Percentiles rank a stretch among this genome's conserved stretches.
phyloP scores from a whole-genome alignment of 2,888 invertebrate genomes.

The Pyrgus malvae region DNA sequence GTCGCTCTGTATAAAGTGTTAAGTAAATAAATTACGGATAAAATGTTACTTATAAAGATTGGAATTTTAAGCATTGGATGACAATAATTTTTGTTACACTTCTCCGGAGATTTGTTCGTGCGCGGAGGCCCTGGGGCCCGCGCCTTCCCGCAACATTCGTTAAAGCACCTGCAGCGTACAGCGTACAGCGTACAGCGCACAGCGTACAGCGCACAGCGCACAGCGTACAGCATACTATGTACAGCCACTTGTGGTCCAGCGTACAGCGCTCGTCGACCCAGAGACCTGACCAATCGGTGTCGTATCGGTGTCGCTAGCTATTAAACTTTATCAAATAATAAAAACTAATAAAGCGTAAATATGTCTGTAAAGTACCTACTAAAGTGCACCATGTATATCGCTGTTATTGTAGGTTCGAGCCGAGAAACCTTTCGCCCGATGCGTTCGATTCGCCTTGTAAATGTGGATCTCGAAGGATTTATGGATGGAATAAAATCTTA shows the following conservation, averaged over 20 bases:
- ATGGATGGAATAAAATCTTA: too few species aligned
- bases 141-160: constrained; percentile 1
- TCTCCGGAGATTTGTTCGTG: constrained; percentile 49
- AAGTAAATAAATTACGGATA: constrained; percentile 51
- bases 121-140: not conserved
- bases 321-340: constrained; percentile 38
- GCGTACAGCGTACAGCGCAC: too few species aligned
- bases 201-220: too few species aligned
- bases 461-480: too few species aligned
- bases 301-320: constrained; percentile 68
- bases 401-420: constrained; percentile 42
- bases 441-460: too few species aligned
- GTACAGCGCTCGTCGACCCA: too few species aligned
- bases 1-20: constrained; percentile 71
- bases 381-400: constrained; percentile 55
- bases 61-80: constrained; percentile 77
- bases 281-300: constrained; percentile 77
- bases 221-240: too few species aligned
- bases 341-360: constrained; percentile 41
- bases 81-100: constrained; percentile 79
- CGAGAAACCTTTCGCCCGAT: constrained; percentile 33
- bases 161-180: constrained; percentile 34
- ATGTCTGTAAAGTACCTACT: constrained; percentile 48
- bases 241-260: too few species aligned
- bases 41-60: constrained; percentile 61